A percentile compares a stretch with the other conserved stretches of the same genome.
Evolutionary conservation across 35 echinoderm and acorn worm genomes (phyloP).

Genomic region (Antedon bifida): DNA sequence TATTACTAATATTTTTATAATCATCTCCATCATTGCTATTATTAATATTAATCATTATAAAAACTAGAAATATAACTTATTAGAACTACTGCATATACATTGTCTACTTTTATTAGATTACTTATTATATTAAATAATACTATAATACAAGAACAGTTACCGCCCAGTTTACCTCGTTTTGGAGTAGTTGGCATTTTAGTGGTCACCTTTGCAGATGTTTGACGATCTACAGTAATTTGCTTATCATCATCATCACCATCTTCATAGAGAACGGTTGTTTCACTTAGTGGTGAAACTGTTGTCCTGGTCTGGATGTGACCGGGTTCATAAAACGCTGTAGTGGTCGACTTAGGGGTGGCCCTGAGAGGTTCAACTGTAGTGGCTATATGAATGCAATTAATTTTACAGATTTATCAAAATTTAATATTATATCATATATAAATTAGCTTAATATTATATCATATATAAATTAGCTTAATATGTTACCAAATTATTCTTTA

Average conservation of each 20-base stretch:
- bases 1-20: no score
- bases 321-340: neutral
- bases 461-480: no score
- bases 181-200: neutral
- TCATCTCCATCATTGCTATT: no score
- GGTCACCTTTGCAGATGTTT: neutral
- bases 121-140: no score
- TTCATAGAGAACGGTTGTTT: neutral
- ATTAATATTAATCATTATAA: no score
- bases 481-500: no score
- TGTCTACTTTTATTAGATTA: no score
- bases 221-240: neutral
- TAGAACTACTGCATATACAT: no score
- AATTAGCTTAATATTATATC: no score
- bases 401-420: neutral
- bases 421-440: no score
- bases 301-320: neutral
- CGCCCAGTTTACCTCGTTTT: neutral
- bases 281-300: neutral
- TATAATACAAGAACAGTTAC: no score
- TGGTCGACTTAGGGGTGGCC: neutral
- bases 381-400: neutral
- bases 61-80: no score
- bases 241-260: neutral
- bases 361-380: conserved; percentile 7